A percentile compares a stretch with the other conserved stretches of the same genome.
phyloP scores from a whole-genome alignment of 2,888 invertebrate genomes.

The Ommatoiulus sabulosus region DNA sequence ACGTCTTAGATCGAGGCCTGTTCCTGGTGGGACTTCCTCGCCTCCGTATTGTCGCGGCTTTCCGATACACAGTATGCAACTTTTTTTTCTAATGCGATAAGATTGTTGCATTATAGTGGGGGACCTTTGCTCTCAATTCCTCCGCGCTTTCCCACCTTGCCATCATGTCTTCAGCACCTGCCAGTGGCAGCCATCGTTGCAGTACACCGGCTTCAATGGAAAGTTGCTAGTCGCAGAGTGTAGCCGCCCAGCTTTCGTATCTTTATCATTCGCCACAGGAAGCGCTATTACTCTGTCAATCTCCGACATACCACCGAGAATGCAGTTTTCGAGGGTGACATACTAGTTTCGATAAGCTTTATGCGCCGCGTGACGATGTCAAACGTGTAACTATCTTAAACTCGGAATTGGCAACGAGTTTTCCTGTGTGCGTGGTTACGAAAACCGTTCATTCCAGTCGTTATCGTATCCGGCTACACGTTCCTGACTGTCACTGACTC shows the following conservation, averaged over 20 bases:
- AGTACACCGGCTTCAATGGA: not conserved
- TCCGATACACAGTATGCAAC: not conserved
- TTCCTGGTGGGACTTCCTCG: slow-evolving; percentile 27
- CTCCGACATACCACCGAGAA: not conserved
- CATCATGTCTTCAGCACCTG: slow-evolving; percentile 36
- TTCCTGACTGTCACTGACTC: not conserved
- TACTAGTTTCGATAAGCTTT: not conserved
- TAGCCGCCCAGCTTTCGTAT: slow-evolving; percentile 19
- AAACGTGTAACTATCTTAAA: not conserved
- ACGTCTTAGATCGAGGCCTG: not conserved
- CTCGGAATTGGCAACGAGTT: too few species aligned
- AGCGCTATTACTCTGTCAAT: slow-evolving; percentile 35
- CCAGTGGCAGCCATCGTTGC: not conserved
- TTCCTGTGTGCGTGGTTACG: too few species aligned
- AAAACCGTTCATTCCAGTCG: not conserved
- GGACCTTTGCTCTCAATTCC: slow-evolving; percentile 24
- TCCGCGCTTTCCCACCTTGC: slow-evolving; percentile 30
- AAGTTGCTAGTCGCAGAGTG: not conserved
- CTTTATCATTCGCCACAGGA: slow-evolving; percentile 29
- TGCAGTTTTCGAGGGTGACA: not conserved
- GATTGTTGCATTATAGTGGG: not conserved
- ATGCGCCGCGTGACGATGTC: not conserved
- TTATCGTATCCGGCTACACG: not conserved
- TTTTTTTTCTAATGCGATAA: slow-evolving; percentile 15
- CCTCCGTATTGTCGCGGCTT: not conserved